A percentile compares a stretch with the other conserved stretches of the same genome.
phyloP scores from a whole-genome alignment of 1,140 invertebrate species.

The Penaeus japonicus region DNA sequence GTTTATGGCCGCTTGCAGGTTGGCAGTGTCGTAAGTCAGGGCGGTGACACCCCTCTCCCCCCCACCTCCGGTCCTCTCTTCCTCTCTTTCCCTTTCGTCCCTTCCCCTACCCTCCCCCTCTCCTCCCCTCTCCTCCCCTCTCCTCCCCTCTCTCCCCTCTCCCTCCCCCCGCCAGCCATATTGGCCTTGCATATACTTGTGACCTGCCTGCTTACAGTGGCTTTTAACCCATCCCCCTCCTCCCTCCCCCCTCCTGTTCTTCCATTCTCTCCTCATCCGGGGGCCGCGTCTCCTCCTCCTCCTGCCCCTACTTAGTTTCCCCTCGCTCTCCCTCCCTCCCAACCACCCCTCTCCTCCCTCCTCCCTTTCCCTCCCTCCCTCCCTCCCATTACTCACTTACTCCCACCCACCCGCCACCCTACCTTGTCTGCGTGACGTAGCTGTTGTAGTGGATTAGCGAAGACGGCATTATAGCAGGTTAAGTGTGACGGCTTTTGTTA shows the following conservation, averaged over 20 bases:
- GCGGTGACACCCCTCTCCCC: too few relatives aligned
- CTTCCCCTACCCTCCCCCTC: background rate
- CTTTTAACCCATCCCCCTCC: background rate
- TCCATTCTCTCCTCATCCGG: too few relatives aligned
- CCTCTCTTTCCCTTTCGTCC: too few relatives aligned
- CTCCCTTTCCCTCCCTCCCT: background rate
- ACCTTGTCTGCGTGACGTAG: background rate
- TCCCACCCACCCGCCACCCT: background rate
- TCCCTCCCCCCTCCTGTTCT: background rate
- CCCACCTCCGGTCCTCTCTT: background rate
- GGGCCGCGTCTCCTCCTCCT: too few relatives aligned
- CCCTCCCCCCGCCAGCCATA: background rate
- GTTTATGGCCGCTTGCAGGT: too few relatives aligned
- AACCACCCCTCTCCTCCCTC: background rate
- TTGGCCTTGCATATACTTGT: too few relatives aligned
- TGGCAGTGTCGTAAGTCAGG: too few relatives aligned
- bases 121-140: background rate
- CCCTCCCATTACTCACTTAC: too few relatives aligned
- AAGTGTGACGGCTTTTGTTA: too few relatives aligned
- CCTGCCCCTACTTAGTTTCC: background rate
- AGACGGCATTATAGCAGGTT: too few relatives aligned
- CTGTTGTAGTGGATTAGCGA: too few relatives aligned
- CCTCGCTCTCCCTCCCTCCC: background rate
- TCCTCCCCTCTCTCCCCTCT: background rate
- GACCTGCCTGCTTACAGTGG: too few relatives aligned